phyloP scores from a whole-genome alignment of 2,113 vertebrate genomes.

The Mormyrus iriodes region DNA sequence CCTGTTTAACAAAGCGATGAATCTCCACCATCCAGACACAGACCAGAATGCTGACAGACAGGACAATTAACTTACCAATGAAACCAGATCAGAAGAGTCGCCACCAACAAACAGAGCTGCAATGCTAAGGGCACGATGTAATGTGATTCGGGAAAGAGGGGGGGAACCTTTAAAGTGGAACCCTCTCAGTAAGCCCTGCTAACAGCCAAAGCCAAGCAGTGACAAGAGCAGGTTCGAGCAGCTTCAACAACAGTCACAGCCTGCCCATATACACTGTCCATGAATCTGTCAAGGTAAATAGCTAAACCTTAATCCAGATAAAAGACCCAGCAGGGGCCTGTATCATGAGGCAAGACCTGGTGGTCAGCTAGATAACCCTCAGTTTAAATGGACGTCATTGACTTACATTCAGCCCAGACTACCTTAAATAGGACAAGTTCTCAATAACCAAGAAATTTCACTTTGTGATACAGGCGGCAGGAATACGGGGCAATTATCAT shows the following conservation, averaged over 20 bases:
- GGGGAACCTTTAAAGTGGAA: neutral
- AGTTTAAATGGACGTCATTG: neutral
- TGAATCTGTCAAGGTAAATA: neutral
- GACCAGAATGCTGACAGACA: neutral
- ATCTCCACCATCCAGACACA: neutral
- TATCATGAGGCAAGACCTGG: neutral
- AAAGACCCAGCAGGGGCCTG: slow-evolving; percentile 2
- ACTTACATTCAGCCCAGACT: neutral
- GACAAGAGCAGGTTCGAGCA: neutral
- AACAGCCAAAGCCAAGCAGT: neutral
- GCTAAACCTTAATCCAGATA: slow-evolving; percentile 6
- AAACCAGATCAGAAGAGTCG: neutral
- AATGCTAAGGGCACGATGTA: neutral
- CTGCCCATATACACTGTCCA: slow-evolving; percentile 8
- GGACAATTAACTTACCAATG: neutral
- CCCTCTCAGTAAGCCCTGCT: neutral
- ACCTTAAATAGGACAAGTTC: neutral
- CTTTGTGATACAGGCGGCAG: neutral
- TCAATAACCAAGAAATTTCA: neutral
- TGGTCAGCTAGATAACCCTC: neutral
- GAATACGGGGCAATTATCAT: slow-evolving; percentile 17
- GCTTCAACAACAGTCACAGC: neutral
- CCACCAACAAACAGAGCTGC: neutral
- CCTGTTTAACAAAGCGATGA: neutral
- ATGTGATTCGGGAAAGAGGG: neutral